These are phyloP conservation scores for Rissa tridactyla DNA, from an alignment of 2,113 vertebrate species.

Conservation along the genomic window DNA sequence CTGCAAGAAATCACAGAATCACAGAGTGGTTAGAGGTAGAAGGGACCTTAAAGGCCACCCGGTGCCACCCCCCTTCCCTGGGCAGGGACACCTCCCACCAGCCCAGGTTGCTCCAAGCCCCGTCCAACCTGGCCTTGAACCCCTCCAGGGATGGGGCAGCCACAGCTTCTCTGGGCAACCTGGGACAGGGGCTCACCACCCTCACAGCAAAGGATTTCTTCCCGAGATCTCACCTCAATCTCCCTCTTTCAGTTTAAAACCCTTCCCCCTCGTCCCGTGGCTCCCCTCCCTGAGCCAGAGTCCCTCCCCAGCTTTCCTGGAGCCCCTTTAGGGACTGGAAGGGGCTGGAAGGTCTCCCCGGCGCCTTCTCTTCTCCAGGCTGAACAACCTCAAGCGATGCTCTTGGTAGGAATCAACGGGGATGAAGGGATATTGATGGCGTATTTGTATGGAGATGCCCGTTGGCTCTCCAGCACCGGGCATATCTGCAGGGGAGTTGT, in stretches of 20 bases:
- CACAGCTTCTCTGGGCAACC: background rate
- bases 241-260: background rate
- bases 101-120: background rate
- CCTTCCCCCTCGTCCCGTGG: fast-evolving
- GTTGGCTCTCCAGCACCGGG: background rate
- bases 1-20: background rate
- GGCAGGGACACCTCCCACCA: background rate
- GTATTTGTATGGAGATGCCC: background rate
- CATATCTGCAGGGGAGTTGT: background rate
- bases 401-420: fast-evolving
- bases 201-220: background rate
- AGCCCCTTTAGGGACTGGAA: background rate
- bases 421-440: background rate
- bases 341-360: background rate
- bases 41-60: background rate
- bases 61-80: background rate
- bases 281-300: background rate
- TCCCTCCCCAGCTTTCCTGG: background rate
- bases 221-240: fast-evolving
- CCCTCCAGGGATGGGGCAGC: background rate
- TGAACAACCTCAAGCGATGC: background rate
- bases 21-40: background rate
- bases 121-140: background rate
- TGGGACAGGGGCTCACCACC: background rate
- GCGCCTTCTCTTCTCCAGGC: background rate